These are phyloP conservation scores for Nicator chloris DNA, from an alignment of 2,113 vertebrate genomes.

Conservation along the genomic window DNA sequence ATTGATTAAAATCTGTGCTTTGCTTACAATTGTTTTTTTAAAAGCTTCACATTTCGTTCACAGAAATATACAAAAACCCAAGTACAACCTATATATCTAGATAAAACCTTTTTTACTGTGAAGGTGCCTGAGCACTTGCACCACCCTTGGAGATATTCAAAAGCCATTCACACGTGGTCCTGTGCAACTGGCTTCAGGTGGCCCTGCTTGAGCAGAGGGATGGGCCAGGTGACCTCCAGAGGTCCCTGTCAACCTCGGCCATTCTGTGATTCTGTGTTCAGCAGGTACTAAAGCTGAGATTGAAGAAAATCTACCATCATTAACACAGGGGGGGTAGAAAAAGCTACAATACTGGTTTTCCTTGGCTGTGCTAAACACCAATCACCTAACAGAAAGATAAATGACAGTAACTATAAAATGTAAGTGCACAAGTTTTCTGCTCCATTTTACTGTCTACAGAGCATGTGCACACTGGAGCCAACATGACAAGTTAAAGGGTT, in stretches of 20 bases:
- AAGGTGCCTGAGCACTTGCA: neutral
- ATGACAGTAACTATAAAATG: neutral
- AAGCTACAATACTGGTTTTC: neutral
- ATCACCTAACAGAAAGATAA: neutral
- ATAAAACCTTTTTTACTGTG: neutral
- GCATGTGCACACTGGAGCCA: neutral
- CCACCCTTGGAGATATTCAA: neutral
- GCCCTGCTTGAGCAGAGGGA: neutral
- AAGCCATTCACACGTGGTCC: neutral
- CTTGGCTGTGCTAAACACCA: neutral
- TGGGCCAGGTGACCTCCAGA: neutral
- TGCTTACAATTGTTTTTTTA: neutral
- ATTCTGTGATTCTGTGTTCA: neutral
- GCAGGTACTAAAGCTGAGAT: neutral
- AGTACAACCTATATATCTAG: neutral
- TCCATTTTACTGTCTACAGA: neutral
- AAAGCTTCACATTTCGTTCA: neutral
- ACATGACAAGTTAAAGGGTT: slow-evolving; percentile 16
- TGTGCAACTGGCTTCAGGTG: neutral
- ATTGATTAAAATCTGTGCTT: neutral
- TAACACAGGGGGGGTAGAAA: fast-evolving
- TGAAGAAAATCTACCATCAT: neutral
- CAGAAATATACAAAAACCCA: neutral
- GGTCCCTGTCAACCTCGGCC: neutral
- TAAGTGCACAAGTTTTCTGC: neutral